These are phyloP conservation scores for Channa maculata DNA, from an alignment of 2,113 vertebrate species.

Conservation along the genomic window DNA sequence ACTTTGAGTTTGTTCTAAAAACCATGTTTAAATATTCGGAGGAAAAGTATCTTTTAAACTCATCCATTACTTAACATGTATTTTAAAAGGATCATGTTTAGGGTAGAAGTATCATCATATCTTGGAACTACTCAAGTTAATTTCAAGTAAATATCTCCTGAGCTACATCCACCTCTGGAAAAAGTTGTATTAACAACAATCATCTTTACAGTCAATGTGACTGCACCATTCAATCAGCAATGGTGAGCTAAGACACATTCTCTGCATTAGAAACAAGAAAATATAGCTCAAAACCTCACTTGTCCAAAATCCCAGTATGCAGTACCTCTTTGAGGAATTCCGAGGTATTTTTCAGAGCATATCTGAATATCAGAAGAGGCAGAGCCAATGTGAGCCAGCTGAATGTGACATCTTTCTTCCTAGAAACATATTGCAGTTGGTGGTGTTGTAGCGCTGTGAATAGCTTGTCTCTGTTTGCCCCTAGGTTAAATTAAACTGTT, in stretches of 20 bases:
- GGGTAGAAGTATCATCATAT: too few relatives aligned
- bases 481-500: conserved; percentile 29
- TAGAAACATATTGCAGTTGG: conserved; percentile 31
- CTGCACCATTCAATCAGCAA: too few relatives aligned
- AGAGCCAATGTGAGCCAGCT: conserved; percentile 20
- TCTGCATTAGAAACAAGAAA: background rate
- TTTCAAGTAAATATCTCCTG: too few relatives aligned
- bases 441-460: conserved; percentile 20
- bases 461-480: conserved; percentile 15
- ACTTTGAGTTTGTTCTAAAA: too few relatives aligned
- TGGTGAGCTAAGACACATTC: background rate
- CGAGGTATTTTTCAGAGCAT: conserved; percentile 9
- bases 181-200: too few relatives aligned
- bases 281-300: background rate
- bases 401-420: conserved; percentile 10
- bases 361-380: conserved; percentile 6
- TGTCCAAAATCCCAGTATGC: background rate
- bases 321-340: conserved; percentile 4
- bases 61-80: too few relatives aligned
- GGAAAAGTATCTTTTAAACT: too few relatives aligned
- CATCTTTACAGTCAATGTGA: too few relatives aligned
- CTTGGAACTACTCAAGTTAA: too few relatives aligned
- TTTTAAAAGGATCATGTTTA: too few relatives aligned
- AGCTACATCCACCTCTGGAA: too few relatives aligned
- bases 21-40: too few relatives aligned